Conservation (phyloP, 2,797 vertebrate species). For the Halcyon badia region DNA sequence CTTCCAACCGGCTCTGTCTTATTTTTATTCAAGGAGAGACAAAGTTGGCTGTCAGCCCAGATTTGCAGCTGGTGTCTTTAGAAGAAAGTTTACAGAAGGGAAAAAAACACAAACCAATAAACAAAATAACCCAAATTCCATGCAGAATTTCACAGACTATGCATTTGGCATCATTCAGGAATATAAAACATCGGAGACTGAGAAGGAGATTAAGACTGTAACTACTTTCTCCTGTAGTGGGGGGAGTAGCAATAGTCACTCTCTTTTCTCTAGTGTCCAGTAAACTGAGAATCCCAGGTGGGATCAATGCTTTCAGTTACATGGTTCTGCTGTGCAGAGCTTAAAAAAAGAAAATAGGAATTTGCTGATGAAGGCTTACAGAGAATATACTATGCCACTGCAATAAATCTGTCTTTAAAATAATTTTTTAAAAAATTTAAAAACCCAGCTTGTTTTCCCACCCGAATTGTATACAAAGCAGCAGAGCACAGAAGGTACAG, state of each 20-base stretch:
- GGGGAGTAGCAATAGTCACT: not conserved
- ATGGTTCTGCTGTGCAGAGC: not conserved
- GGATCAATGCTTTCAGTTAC: not conserved
- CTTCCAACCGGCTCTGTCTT: not conserved
- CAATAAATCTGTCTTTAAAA: not conserved
- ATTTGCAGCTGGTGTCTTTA: slow-evolving; percentile 65
- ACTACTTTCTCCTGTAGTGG: not conserved
- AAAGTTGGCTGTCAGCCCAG: slow-evolving; percentile 29
- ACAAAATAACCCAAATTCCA: slow-evolving; percentile 18
- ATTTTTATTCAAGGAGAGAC: slow-evolving; percentile 50
- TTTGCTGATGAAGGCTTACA: not conserved
- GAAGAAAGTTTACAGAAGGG: slow-evolving; percentile 51
- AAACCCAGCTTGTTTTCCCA: not conserved
- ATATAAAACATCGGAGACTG: not conserved
- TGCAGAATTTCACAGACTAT: slow-evolving; percentile 11
- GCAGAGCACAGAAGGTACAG: not conserved
- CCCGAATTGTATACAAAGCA: not conserved
- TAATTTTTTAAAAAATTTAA: not conserved
- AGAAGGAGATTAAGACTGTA: not conserved
- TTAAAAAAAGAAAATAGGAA: not conserved
- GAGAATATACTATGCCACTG: not conserved
- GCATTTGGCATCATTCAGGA: not conserved
- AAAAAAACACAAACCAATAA: not conserved
- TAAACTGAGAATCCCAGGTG: not conserved
- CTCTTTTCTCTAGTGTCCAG: not conserved